Percentiles rank a stretch among this genome's conserved stretches.
These are phyloP conservation scores for Sternarchorhynchus goeldii DNA, from an alignment of 2,797 vertebrate species.

Conservation along the genomic window DNA sequence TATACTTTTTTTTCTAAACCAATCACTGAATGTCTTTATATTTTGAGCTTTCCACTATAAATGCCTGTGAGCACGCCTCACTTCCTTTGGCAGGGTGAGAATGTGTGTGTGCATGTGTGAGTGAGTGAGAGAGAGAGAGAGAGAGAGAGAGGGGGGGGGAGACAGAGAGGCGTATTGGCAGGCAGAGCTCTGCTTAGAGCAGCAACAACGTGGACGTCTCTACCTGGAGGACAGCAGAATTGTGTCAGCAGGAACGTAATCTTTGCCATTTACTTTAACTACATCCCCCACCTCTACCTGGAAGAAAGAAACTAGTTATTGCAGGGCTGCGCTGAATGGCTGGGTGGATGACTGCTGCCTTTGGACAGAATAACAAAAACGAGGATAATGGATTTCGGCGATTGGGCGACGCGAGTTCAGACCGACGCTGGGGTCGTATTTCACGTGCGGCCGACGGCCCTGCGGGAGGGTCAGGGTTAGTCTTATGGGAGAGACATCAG, in stretches of 20 bases:
- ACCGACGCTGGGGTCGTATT: too few species aligned
- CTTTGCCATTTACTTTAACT: slow-evolving; percentile 96
- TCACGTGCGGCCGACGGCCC: too few species aligned
- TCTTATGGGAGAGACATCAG: too few species aligned
- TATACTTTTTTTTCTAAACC: too few species aligned
- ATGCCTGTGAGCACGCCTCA: slow-evolving; percentile 70
- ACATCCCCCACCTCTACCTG: slow-evolving; percentile 98
- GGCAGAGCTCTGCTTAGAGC: slow-evolving; percentile 79
- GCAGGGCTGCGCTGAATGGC: slow-evolving; percentile 53
- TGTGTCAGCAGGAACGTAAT: slow-evolving; percentile 96
- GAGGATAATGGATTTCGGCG: background rate
- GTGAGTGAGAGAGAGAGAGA: slow-evolving; percentile 30
- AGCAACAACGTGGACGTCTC: slow-evolving; percentile 77
- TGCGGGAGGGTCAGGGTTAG: too few species aligned
- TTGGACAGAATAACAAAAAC: background rate
- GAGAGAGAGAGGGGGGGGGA: slow-evolving; percentile 4
- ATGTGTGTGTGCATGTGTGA: too few species aligned
- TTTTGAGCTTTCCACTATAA: slow-evolving; percentile 59
- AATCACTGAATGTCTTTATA: background rate
- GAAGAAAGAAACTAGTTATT: slow-evolving; percentile 90
- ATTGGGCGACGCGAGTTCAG: background rate
- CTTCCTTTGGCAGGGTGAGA: slow-evolving; percentile 77
- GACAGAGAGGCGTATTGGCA: slow-evolving; percentile 34
- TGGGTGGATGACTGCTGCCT: background rate
- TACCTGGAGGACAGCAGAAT: slow-evolving; percentile 98